Evolutionary conservation across 2,113 vertebrate species (phyloP).

Genomic region (Spilogale gracilis): DNA sequence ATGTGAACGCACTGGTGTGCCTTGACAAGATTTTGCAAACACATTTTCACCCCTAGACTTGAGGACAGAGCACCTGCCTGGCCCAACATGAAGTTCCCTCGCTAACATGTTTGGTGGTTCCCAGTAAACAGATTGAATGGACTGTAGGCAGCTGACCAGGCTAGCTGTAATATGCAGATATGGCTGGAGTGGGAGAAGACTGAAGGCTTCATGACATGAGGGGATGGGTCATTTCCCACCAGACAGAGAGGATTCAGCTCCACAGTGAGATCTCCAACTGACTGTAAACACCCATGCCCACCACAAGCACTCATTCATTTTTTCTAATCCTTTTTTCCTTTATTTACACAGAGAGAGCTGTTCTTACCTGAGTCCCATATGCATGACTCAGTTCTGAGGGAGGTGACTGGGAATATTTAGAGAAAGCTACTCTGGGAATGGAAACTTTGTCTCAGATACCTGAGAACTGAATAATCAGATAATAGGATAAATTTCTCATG

Average conservation of each 20-base stretch:
- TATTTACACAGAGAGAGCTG: neutral
- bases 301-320: neutral
- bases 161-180: neutral
- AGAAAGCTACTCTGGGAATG: neutral
- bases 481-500: neutral
- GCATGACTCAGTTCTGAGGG: neutral
- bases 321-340: neutral
- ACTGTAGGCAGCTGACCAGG: neutral
- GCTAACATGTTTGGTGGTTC: neutral
- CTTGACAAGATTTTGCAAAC: neutral
- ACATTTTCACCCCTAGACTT: neutral
- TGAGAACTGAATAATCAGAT: neutral
- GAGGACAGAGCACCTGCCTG: neutral
- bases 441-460: neutral
- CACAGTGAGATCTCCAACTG: neutral
- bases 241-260: neutral
- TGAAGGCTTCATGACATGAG: neutral
- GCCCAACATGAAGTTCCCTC: neutral
- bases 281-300: accelerated
- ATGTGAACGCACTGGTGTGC: no score
- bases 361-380: neutral
- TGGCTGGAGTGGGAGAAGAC: neutral
- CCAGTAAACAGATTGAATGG: neutral
- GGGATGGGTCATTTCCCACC: neutral
- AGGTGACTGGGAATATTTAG: neutral